Conservation (phyloP, 2,797 vertebrate species). For the Coilia nasus region DNA sequence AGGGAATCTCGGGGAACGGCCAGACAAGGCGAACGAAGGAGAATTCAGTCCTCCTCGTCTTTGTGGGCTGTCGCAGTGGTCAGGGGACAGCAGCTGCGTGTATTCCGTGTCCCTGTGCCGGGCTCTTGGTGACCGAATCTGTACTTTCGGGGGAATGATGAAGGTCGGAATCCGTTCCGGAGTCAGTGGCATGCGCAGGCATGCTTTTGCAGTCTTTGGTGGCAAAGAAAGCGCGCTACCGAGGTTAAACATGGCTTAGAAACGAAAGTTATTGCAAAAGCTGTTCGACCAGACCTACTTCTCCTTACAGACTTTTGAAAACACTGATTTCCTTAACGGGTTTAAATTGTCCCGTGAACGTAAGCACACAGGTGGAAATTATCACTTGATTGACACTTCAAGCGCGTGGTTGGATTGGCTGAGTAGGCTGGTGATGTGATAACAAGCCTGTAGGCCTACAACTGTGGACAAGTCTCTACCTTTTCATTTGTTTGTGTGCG, state of each 20-base stretch:
- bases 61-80: constrained; percentile 33
- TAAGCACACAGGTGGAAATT: no score
- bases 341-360: no score
- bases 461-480: no score
- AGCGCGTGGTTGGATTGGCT: no score
- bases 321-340: no score
- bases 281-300: no score
- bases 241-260: neutral
- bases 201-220: neutral
- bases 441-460: no score
- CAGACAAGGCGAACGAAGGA: constrained; percentile 9
- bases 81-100: constrained; percentile 50
- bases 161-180: constrained; percentile 67
- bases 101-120: constrained; percentile 32
- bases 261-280: no score
- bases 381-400: no score
- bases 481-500: no score
- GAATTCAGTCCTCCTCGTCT: neutral
- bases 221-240: neutral
- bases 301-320: no score
- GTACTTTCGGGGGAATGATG: constrained; percentile 39
- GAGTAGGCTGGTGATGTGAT: no score
- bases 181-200: constrained; percentile 62
- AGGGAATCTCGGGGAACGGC: neutral
- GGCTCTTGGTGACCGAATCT: neutral